Conservation (phyloP, 2,113 vertebrate genomes). For the Manacus vitellinus region DNA sequence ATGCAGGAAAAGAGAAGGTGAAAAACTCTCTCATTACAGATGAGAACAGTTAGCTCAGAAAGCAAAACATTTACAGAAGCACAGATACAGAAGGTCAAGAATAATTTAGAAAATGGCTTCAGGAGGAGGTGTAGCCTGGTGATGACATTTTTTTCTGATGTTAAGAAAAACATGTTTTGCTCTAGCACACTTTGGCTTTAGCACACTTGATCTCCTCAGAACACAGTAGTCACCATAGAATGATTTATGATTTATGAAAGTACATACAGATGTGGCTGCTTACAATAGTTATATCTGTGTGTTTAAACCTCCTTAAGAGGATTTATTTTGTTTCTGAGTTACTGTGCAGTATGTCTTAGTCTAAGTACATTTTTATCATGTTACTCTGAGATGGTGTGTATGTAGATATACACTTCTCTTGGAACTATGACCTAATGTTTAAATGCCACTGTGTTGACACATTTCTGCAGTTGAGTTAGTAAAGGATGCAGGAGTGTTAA, state of each 20-base stretch:
- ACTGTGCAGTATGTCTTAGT: not conserved
- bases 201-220: not conserved
- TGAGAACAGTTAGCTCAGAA: not conserved
- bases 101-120: not conserved
- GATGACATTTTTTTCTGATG: not conserved
- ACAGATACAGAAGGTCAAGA: not conserved
- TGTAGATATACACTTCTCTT: not conserved
- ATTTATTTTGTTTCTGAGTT: not conserved
- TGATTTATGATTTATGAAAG: not conserved
- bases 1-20: not conserved
- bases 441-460: not conserved
- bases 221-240: accelerated
- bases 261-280: not conserved
- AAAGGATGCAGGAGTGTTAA: not conserved
- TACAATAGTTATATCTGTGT: not conserved
- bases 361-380: not conserved
- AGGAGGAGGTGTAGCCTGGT: not conserved
- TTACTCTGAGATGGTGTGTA: not conserved
- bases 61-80: not conserved
- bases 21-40: not conserved
- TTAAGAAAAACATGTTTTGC: not conserved
- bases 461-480: not conserved
- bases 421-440: not conserved
- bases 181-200: not conserved
- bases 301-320: not conserved